Evolutionary conservation across 2,888 invertebrate species (phyloP).

Genomic region (Malacosoma neustria): DNA sequence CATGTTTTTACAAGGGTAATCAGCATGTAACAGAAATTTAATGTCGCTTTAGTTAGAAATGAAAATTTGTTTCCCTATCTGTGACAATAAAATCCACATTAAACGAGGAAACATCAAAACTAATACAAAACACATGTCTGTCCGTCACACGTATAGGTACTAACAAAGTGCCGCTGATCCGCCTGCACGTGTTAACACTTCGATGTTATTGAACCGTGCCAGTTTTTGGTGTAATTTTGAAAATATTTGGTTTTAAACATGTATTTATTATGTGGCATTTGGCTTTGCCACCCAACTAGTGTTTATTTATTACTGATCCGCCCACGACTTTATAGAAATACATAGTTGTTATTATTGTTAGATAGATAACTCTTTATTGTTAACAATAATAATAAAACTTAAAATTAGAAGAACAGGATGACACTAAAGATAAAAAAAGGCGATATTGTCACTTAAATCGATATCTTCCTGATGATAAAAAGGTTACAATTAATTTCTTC

Average conservation of each 20-base stretch:
- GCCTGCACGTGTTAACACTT: background rate
- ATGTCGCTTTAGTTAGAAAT: no score
- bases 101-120: background rate
- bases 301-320: background rate
- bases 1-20: no score
- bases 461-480: no score
- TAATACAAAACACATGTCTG: background rate
- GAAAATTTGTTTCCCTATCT: no score
- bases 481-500: no score
- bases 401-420: no score
- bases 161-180: background rate
- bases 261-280: background rate
- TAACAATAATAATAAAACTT: no score
- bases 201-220: background rate
- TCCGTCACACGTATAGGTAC: background rate
- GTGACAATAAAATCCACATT: background rate
- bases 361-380: no score
- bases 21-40: no score
- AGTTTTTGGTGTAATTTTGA: background rate
- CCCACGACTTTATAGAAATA: background rate
- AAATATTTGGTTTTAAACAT: background rate
- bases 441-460: no score
- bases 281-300: background rate
- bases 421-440: no score
- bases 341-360: no score